Evolutionary conservation across 2,797 vertebrate species (phyloP).

Genomic region (Manis pentadactyla): DNA sequence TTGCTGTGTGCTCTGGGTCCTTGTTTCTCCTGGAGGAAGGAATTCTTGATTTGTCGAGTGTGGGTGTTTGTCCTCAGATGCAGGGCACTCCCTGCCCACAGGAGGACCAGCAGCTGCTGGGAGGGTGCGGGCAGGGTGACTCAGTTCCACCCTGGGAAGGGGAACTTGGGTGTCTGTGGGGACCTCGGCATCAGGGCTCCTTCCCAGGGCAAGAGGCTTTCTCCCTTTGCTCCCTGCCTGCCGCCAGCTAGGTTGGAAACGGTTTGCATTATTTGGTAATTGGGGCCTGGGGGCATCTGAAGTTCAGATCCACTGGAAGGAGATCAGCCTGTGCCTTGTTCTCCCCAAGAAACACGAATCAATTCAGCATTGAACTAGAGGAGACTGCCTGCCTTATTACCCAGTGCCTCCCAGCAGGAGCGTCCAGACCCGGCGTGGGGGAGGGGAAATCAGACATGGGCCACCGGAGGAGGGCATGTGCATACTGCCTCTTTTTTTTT

Average conservation of each 20-base stretch:
- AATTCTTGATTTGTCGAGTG: background rate
- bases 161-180: conserved; percentile 69
- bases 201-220: conserved; percentile 53
- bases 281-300: conserved; percentile 80
- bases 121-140: conserved; percentile 70
- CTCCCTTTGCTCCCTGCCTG: conserved; percentile 41
- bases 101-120: conserved; percentile 52
- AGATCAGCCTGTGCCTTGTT: conserved; percentile 68
- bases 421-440: background rate
- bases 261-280: conserved; percentile 76
- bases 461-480: background rate
- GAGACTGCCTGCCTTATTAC: conserved; percentile 77
- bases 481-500: background rate
- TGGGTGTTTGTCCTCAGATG: background rate
- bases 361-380: conserved; percentile 82
- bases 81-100: conserved; percentile 66
- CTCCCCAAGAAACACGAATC: conserved; percentile 77
- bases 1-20: background rate
- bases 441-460: background rate
- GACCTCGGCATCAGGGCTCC: conserved; percentile 69
- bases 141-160: conserved; percentile 77
- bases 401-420: conserved; percentile 50
- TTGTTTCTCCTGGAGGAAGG: background rate
- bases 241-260: conserved; percentile 53
- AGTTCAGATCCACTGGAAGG: conserved; percentile 77